phyloP scores from a whole-genome alignment of 2,113 vertebrate species.

The Poecile atricapillus region DNA sequence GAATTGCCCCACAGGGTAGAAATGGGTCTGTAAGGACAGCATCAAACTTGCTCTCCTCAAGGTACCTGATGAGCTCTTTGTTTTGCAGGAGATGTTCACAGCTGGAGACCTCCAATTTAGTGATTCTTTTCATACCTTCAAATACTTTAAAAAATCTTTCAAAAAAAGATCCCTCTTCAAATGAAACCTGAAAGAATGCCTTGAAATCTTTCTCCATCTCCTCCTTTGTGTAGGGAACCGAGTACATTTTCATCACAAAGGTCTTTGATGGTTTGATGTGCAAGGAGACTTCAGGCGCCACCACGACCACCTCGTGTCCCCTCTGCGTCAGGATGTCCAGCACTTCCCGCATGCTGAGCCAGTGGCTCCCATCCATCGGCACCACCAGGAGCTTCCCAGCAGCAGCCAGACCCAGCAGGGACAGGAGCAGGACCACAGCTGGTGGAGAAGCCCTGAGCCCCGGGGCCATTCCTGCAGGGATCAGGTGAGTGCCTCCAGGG shows the following conservation, averaged over 20 bases:
- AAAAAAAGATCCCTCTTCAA: neutral
- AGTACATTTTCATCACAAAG: constrained; percentile 61
- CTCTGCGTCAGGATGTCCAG: constrained; percentile 63
- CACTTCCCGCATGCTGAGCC: constrained; percentile 75
- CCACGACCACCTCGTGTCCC: constrained; percentile 76
- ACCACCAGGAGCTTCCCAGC: constrained; percentile 79
- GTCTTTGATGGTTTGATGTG: constrained; percentile 62
- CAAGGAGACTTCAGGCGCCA: constrained; percentile 69
- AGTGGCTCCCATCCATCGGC: constrained; percentile 85
- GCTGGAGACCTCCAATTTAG: accelerated
- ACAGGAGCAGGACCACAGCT: neutral
- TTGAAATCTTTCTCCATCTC: neutral
- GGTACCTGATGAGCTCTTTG: constrained; percentile 66
- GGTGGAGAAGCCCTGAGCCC: neutral
- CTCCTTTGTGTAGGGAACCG: constrained; percentile 59
- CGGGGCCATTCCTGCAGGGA: neutral
- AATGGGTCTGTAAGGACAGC: constrained; percentile 79
- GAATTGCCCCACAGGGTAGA: no score
- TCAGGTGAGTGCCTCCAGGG: no score
- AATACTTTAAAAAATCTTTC: neutral
- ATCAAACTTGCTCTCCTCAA: constrained; percentile 72
- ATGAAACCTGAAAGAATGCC: accelerated
- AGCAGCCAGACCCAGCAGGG: neutral
- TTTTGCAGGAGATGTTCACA: constrained; percentile 65
- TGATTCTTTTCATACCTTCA: neutral